Conservation (phyloP, 2,888 invertebrate genomes). For the Acleris literana region DNA sequence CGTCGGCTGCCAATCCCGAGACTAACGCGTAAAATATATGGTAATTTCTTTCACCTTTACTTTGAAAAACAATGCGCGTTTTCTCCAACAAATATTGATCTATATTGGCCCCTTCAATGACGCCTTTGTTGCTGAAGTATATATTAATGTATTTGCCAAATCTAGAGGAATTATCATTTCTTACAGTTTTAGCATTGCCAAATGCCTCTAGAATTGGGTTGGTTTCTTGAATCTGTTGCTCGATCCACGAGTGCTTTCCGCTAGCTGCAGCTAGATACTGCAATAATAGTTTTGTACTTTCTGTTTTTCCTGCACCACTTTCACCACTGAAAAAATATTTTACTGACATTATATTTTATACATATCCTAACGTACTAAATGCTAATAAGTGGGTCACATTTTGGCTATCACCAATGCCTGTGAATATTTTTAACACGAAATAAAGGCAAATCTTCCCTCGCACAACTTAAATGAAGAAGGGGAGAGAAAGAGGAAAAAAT, state of each 20-base stretch:
- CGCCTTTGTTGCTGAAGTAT: constrained; percentile 91
- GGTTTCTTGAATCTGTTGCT: constrained; percentile 98
- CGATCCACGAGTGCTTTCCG: constrained; percentile 98
- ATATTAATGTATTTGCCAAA: constrained; percentile 98
- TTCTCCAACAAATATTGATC: constrained; percentile 98
- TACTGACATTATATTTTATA: neutral
- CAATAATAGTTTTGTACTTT: constrained; percentile 96
- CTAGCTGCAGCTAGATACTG: constrained; percentile 97
- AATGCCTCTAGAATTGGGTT: constrained; percentile 99
- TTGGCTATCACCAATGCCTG: no score
- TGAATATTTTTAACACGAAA: no score
- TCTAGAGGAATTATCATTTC: constrained; percentile 97
- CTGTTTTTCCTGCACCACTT: constrained; percentile 98
- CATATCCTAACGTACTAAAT: no score
- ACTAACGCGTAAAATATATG: constrained; percentile 97
- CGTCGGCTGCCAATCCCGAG: constrained; percentile 90
- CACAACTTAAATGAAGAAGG: no score
- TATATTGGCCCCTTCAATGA: constrained; percentile 96
- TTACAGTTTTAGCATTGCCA: constrained; percentile 97
- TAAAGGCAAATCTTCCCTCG: no score
- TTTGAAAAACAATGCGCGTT: constrained; percentile 95
- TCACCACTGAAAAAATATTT: constrained; percentile 88
- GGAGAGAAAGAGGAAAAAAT: no score
- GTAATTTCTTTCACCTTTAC: constrained; percentile 95
- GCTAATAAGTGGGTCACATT: no score